Evolutionary conservation across 2,797 vertebrate species (phyloP), one percentile per base, ranked within the genome.

Genomic region (Sitta carolinensis): DNA sequence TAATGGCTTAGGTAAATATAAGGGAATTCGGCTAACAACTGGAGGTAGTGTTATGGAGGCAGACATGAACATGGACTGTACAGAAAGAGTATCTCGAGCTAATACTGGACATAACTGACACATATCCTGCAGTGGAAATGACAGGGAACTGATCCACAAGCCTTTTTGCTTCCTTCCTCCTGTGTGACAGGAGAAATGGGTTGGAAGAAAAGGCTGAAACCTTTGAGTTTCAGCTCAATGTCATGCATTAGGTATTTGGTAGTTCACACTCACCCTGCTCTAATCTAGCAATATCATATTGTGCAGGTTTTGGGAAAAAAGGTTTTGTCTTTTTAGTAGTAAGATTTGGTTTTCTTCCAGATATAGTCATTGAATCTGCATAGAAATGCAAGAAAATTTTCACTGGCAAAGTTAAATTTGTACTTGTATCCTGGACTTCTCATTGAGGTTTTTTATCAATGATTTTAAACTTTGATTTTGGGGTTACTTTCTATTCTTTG

Each of bases 51-150:
- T 19, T 68, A 63, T 30, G 42, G 40, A 89, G 42, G 40, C 84
- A 62, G 29, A 54, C 51, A 51, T 11, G 27, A 12, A 51, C 5
- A 4, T 25, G 14, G 45, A 23, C 58, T 47, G 58, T 48, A 11
- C 3, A 5, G 11, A 61, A 61, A 36, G 62, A 74, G 42, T 29
- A 40, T 54, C 40, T 38, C 9, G 7, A 87, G 20, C 34, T 66
- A 61, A 70, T 13, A 34, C 5, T 22, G 57, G 30, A 45, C 32
- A 48, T 13, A 64, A 42, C 2, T n/a, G 62, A 51, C 40, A 51
- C 5, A 14, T 10, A 64, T 27, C 30, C 47, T 63, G 42, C 0
- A 0, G 22, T 38, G 30, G 67, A 70, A 93, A 54, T 21, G 10
- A 18, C 27, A 55, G 2, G 8, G 27, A 61, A 70, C 25, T 7